phyloP scores from a whole-genome alignment of 2,797 vertebrate genomes.

The Nyctibius grandis region DNA sequence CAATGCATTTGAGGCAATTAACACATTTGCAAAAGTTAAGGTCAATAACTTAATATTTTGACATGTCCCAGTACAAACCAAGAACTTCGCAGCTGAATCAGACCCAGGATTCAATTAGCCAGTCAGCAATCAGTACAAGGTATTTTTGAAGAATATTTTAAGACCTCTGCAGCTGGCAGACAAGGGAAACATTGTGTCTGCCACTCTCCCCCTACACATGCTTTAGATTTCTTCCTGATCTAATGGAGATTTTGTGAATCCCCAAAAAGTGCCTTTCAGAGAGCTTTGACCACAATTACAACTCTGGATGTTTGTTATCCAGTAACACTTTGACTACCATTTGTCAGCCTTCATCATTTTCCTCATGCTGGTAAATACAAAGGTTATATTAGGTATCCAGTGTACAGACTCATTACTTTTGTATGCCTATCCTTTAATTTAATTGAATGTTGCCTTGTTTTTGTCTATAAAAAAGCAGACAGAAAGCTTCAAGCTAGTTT shows the following conservation, averaged over 20 bases:
- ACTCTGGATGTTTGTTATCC: not conserved
- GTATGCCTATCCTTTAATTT: not conserved
- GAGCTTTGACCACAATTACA: not conserved
- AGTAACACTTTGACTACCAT: not conserved
- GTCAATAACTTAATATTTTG: not conserved
- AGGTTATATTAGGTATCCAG: not conserved
- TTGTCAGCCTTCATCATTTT: not conserved
- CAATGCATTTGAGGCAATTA: not conserved
- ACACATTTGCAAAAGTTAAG: not conserved
- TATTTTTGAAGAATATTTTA: not conserved
- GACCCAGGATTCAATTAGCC: not conserved
- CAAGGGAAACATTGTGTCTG: not conserved
- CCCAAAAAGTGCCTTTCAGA: not conserved
- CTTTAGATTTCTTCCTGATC: not conserved
- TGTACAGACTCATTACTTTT: not conserved
- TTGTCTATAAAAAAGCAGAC: not conserved
- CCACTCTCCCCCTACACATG: accelerated
- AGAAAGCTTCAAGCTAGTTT: not conserved
- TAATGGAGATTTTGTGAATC: not conserved
- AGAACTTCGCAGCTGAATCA: not conserved
- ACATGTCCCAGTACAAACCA: not conserved
- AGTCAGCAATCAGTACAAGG: not conserved
- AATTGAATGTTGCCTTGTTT: not conserved
- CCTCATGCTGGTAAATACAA: not conserved
- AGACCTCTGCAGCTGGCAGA: not conserved